Percentiles rank a stretch among this genome's conserved stretches.
Conservation (phyloP, 2,797 vertebrate species). For the Malacoraja senta region DNA sequence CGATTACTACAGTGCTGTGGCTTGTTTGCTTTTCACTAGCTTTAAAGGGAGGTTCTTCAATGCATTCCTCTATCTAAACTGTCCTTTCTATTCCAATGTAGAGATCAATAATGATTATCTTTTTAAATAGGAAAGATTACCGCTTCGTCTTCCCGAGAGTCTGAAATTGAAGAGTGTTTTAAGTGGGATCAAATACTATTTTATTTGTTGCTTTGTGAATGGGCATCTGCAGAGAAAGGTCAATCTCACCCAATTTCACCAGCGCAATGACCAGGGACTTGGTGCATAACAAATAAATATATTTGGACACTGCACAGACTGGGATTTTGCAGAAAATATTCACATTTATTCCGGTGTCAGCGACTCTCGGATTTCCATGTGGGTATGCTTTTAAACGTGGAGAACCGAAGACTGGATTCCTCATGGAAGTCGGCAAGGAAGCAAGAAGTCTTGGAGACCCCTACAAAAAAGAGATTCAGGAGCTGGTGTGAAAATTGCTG, state of each 20-base stretch:
- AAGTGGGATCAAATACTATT: neutral
- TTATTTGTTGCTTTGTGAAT: neutral
- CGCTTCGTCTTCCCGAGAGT: neutral
- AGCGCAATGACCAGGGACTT: neutral
- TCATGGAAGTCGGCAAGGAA: too few relatives aligned
- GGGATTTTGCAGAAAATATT: too few relatives aligned
- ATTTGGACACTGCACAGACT: neutral
- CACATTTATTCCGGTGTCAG: too few relatives aligned
- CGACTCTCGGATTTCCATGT: too few relatives aligned
- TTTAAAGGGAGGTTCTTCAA: neutral
- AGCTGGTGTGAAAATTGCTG: too few relatives aligned
- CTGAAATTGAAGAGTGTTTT: neutral
- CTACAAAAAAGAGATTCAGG: too few relatives aligned
- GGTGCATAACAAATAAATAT: neutral
- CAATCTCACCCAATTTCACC: neutral
- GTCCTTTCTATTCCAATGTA: neutral
- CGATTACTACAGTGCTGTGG: slow-evolving; percentile 7
- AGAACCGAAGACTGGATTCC: too few relatives aligned
- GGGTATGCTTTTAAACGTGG: too few relatives aligned
- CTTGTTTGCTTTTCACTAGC: neutral
- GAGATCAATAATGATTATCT: neutral
- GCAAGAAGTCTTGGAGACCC: too few relatives aligned
- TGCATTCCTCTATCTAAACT: neutral
- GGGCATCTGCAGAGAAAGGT: neutral
- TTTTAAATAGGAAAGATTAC: neutral